Percentiles rank a stretch among this genome's conserved stretches.
These are phyloP conservation scores for Drosophila kanapiae DNA, from an alignment of 1,140 invertebrate genomes.

Conservation along the genomic window DNA sequence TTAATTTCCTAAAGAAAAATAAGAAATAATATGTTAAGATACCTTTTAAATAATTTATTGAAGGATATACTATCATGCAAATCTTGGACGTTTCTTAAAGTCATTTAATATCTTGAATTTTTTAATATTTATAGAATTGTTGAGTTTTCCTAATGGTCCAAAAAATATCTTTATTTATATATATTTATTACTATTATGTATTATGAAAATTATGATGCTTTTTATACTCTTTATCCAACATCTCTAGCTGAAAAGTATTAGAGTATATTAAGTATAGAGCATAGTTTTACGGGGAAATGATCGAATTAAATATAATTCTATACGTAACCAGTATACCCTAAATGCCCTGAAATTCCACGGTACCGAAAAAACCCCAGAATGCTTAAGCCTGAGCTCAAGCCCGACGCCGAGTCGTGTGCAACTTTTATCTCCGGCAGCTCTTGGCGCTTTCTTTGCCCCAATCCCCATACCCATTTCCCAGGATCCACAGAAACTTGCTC, in stretches of 20 bases:
- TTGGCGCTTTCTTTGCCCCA: conserved; percentile 37
- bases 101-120: neutral
- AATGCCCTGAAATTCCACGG: neutral
- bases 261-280: too few relatives aligned
- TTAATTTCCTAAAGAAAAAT: neutral
- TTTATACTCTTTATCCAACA: neutral
- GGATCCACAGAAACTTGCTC: conserved; percentile 22
- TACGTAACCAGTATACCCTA: neutral
- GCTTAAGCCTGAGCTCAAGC: conserved; percentile 48
- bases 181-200: neutral
- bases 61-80: too few relatives aligned
- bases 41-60: neutral
- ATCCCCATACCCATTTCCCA: neutral
- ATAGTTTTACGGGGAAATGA: too few relatives aligned
- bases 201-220: neutral
- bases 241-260: too few relatives aligned
- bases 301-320: neutral
- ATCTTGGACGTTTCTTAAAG: neutral
- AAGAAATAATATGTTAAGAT: neutral
- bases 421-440: conserved; percentile 69
- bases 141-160: too few relatives aligned
- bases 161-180: neutral
- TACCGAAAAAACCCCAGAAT: conserved; percentile 34
- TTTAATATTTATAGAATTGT: neutral
- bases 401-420: conserved; percentile 66